A percentile compares a stretch with the other conserved stretches of the same genome.
These are phyloP conservation scores for Protobothrops mucrosquamatus DNA, from an alignment of 2,113 vertebrate genomes.

Conservation along the genomic window DNA sequence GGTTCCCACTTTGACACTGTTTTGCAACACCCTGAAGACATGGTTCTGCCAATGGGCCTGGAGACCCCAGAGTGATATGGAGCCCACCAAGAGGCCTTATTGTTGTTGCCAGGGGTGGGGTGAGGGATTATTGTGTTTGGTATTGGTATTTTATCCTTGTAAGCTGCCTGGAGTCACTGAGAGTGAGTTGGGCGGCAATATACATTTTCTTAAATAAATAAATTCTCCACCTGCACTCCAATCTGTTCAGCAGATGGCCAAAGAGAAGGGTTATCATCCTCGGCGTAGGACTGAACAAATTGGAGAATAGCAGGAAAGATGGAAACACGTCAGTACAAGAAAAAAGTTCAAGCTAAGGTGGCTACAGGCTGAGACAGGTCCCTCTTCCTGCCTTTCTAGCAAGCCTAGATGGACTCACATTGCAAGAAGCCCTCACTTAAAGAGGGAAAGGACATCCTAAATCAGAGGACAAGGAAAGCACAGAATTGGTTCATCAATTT, in stretches of 20 bases:
- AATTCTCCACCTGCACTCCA: background rate
- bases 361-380: conserved; percentile 42
- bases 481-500: background rate
- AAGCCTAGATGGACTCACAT: background rate
- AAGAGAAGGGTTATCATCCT: background rate
- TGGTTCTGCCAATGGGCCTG: background rate
- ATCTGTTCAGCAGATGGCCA: background rate
- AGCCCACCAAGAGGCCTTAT: background rate
- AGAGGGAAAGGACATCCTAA: conserved; percentile 10
- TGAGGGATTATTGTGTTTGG: background rate
- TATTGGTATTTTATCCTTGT: too few relatives aligned
- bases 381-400: background rate
- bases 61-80: background rate
- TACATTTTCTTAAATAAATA: background rate
- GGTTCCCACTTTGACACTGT: background rate
- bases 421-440: background rate
- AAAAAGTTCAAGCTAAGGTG: conserved; percentile 27
- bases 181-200: background rate
- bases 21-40: background rate
- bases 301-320: background rate
- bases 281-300: conserved; percentile 22
- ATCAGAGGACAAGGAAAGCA: background rate
- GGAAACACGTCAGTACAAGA: conserved; percentile 31
- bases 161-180: too few relatives aligned
- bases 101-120: background rate